These are phyloP conservation scores for Callipepla californica DNA, from an alignment of 2,113 vertebrate species.

Conservation along the genomic window DNA sequence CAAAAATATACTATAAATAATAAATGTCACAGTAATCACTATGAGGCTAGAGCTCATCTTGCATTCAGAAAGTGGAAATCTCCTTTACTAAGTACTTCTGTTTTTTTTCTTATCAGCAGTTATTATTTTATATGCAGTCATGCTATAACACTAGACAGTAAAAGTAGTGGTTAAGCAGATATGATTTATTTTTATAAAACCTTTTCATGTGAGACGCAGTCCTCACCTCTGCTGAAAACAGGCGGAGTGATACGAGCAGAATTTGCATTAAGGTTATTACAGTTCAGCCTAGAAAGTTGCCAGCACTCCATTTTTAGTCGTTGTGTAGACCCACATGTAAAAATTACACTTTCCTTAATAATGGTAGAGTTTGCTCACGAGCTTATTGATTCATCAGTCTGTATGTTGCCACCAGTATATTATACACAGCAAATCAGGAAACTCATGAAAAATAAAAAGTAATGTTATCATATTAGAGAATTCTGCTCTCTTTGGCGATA, in stretches of 20 bases:
- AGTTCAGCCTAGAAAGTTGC: not conserved
- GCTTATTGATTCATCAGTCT: constrained; percentile 1
- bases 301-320: not conserved
- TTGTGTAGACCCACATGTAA: not conserved
- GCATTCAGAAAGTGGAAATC: not conserved
- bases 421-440: constrained; percentile 11
- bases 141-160: not conserved
- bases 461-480: constrained; percentile 40
- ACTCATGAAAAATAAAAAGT: constrained; percentile 64
- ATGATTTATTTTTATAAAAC: not conserved
- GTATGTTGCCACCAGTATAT: not conserved
- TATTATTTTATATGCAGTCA: not conserved
- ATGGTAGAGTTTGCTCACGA: not conserved
- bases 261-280: not conserved
- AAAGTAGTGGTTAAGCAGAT: not conserved
- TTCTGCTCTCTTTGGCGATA: constrained; percentile 51
- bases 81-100: not conserved
- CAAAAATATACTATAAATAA: constrained; percentile 5
- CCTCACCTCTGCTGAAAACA: not conserved
- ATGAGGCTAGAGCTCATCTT: not conserved
- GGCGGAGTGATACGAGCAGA: not conserved
- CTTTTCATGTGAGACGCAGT: not conserved
- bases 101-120: not conserved
- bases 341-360: not conserved
- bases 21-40: not conserved